A percentile compares a stretch with the other conserved stretches of the same genome.
Evolutionary conservation across 2,113 vertebrate genomes (phyloP).

Genomic region (Rhea americana): DNA sequence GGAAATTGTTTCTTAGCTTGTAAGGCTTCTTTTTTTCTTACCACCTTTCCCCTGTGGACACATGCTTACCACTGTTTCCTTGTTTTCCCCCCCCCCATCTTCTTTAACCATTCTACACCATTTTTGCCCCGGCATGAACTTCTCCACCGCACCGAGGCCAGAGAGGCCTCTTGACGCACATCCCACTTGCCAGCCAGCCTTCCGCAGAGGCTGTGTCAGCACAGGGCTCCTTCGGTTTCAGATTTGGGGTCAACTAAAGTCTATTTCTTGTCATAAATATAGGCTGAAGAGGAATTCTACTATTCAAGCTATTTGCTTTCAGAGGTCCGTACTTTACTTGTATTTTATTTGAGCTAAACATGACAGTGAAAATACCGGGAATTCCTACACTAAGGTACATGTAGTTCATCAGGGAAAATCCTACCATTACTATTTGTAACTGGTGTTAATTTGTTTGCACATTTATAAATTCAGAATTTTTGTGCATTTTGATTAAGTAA

Average conservation of each 20-base stretch:
- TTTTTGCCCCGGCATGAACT: background rate
- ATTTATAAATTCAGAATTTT: background rate
- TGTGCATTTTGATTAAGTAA: background rate
- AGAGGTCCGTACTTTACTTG: background rate
- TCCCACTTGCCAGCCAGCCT: background rate
- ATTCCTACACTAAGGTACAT: background rate
- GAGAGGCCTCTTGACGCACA: background rate
- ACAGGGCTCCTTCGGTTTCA: background rate
- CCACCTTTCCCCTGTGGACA: background rate
- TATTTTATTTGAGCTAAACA: background rate
- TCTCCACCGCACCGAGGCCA: background rate
- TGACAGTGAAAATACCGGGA: background rate
- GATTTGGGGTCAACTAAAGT: background rate
- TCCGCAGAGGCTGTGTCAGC: no score
- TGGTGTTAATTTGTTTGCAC: background rate
- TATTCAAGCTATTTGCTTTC: background rate
- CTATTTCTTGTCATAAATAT: background rate
- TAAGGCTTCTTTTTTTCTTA: background rate
- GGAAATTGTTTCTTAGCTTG: background rate
- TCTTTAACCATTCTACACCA: background rate
- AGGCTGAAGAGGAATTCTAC: background rate
- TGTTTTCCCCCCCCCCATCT: background rate
- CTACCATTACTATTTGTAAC: background rate
- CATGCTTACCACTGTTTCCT: background rate
- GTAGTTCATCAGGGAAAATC: background rate